Percentiles rank a stretch among this genome's conserved stretches.
Conservation (phyloP, 2,888 invertebrate species). For the Sphaerophoria taeniata region DNA sequence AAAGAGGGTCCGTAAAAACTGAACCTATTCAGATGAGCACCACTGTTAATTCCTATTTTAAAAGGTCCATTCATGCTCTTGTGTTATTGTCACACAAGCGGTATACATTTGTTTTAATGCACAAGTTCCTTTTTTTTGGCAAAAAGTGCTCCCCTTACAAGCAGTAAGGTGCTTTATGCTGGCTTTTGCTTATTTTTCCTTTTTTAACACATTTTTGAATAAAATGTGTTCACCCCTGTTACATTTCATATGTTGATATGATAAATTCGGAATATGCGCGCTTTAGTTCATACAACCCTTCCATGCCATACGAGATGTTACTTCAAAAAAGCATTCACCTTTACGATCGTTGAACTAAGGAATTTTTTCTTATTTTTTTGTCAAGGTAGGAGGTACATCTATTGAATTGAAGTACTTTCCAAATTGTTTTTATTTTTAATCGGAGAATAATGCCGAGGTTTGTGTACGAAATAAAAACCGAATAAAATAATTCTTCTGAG, state of each 20-base stretch:
- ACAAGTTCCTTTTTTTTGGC: no score
- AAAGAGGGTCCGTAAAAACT: no score
- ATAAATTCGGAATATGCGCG: constrained; percentile 20
- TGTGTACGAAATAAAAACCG: no score
- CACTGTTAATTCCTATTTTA: no score
- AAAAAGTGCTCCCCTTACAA: no score
- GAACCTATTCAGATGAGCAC: no score
- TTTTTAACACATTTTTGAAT: background rate
- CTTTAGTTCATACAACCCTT: constrained; percentile 14
- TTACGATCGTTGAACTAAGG: constrained; percentile 28
- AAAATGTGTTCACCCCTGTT: background rate
- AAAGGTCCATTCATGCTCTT: no score
- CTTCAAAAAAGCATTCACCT: constrained; percentile 29
- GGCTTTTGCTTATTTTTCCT: background rate
- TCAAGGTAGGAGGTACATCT: constrained; percentile 8
- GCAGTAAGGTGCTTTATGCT: no score
- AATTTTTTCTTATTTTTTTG: constrained; percentile 18
- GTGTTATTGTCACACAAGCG: no score
- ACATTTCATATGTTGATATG: constrained; percentile 14
- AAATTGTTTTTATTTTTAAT: constrained; percentile 29
- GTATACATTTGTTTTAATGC: no score
- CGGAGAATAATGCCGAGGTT: constrained; percentile 25
- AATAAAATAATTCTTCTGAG: no score
- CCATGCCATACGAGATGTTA: constrained; percentile 18
- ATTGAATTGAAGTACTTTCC: constrained; percentile 16